Conservation (phyloP, 2,888 invertebrate genomes). For the Atherix ibis region DNA sequence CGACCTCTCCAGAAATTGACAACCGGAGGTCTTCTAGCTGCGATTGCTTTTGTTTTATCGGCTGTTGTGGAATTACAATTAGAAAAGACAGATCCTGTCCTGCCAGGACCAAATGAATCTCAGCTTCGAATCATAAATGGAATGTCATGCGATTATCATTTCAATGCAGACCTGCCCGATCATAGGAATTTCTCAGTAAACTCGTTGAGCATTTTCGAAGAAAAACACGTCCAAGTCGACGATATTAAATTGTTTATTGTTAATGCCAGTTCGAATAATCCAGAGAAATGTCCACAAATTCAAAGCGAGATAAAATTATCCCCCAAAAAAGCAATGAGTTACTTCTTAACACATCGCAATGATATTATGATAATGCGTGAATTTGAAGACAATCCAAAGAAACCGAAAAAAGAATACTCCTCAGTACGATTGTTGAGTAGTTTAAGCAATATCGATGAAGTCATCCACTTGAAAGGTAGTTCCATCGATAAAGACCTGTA, state of each 20-base stretch:
- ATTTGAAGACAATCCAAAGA: slow-evolving; percentile 22
- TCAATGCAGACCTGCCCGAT: slow-evolving; percentile 18
- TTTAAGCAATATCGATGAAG: slow-evolving; percentile 15
- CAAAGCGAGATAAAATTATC: slow-evolving; percentile 14
- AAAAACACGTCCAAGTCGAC: slow-evolving; percentile 27
- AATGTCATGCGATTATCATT: slow-evolving; percentile 38
- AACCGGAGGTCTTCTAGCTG: slow-evolving; percentile 76
- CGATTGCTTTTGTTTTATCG: slow-evolving; percentile 67
- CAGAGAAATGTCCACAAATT: slow-evolving; percentile 15
- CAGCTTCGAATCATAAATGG: slow-evolving; percentile 60
- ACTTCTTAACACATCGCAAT: no score
- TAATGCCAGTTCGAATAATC: slow-evolving; percentile 19
- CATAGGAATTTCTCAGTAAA: slow-evolving; percentile 12
- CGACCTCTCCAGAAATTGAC: slow-evolving; percentile 28
- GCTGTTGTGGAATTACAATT: slow-evolving; percentile 63
- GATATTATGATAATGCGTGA: slow-evolving; percentile 12
- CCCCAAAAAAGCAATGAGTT: slow-evolving; percentile 23
- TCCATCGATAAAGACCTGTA: neutral
- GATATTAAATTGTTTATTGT: slow-evolving; percentile 26
- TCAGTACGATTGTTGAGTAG: slow-evolving; percentile 25
- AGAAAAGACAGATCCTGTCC: slow-evolving; percentile 43
- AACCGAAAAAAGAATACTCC: slow-evolving; percentile 24
- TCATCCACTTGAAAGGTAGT: slow-evolving; percentile 8
- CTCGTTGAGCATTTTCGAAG: slow-evolving; percentile 33
- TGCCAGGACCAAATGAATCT: slow-evolving; percentile 40